Evolutionary conservation across 1,140 invertebrate species (phyloP).

Genomic region (Drosophila baimaii): DNA sequence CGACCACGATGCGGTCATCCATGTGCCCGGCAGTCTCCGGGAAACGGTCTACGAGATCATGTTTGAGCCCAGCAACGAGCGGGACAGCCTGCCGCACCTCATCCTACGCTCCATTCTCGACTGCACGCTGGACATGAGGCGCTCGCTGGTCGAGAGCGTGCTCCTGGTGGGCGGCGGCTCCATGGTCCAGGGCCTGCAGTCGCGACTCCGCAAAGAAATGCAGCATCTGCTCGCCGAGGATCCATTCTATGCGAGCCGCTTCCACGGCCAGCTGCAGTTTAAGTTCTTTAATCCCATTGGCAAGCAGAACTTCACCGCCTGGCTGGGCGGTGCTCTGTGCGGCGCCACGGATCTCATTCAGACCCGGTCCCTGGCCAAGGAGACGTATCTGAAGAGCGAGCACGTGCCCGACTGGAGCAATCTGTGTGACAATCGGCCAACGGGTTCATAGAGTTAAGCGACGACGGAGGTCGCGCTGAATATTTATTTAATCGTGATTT

Average conservation of each 20-base stretch:
- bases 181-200: constrained; percentile 91
- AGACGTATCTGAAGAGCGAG: constrained; percentile 89
- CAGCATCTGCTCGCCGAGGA: constrained; percentile 86
- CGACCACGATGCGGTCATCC: constrained; percentile 86
- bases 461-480: not conserved
- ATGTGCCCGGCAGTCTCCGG: constrained; percentile 89
- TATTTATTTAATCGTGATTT: constrained; percentile 25
- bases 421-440: constrained; percentile 87
- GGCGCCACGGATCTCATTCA: constrained; percentile 92
- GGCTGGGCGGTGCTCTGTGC: constrained; percentile 94
- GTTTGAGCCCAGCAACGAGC: constrained; percentile 93
- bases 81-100: constrained; percentile 92
- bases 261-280: constrained; percentile 86
- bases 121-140: constrained; percentile 91
- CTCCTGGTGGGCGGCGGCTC: constrained; percentile 93
- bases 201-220: constrained; percentile 91
- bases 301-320: constrained; percentile 93
- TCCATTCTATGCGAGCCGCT: constrained; percentile 87
- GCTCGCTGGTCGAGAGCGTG: constrained; percentile 91
- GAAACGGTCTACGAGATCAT: constrained; percentile 93
- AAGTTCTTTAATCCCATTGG: constrained; percentile 91
- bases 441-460: constrained; percentile 46
- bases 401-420: constrained; percentile 93
- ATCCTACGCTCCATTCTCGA: constrained; percentile 92
- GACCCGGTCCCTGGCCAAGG: constrained; percentile 89